These are phyloP conservation scores for Drosophila baimaii DNA, from an alignment of 1,140 invertebrate genomes.

Conservation along the genomic window DNA sequence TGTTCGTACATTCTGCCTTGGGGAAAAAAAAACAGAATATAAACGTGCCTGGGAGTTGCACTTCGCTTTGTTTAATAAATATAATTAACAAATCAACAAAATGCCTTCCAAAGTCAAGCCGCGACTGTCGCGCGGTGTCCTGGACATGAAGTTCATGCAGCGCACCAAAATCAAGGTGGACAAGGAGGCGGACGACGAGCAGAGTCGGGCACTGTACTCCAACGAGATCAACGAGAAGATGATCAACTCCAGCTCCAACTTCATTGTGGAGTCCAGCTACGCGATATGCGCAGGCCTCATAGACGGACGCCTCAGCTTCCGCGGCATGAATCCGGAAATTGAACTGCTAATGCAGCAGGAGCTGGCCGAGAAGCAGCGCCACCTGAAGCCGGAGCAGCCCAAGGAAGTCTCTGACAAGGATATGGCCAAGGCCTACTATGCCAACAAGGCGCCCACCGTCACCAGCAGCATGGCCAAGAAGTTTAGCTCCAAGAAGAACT, in stretches of 20 bases:
- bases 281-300: conserved; percentile 89
- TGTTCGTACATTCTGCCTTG: conserved; percentile 45
- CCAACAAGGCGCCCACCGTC: conserved; percentile 74
- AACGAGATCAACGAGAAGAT: conserved; percentile 87
- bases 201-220: conserved; percentile 87
- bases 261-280: conserved; percentile 91
- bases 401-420: conserved; percentile 89
- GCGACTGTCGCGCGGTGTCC: conserved; percentile 88
- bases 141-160: conserved; percentile 96
- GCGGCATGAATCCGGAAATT: conserved; percentile 95
- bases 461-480: conserved; percentile 71
- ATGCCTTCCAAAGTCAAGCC: conserved; percentile 80
- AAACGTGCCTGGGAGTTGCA: conserved; percentile 45
- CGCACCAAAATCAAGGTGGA: conserved; percentile 92
- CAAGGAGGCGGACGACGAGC: conserved; percentile 90
- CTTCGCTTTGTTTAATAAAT: not conserved
- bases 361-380: conserved; percentile 78
- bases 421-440: conserved; percentile 87
- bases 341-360: conserved; percentile 89
- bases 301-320: conserved; percentile 93
- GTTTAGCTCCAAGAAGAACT: conserved; percentile 65
- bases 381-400: conserved; percentile 77
- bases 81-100: conserved; percentile 2
- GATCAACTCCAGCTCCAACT: conserved; percentile 87
- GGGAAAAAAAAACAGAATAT: conserved; percentile 1